Conservation (phyloP, 2,888 invertebrate species). For the Dusona sp. region DNA sequence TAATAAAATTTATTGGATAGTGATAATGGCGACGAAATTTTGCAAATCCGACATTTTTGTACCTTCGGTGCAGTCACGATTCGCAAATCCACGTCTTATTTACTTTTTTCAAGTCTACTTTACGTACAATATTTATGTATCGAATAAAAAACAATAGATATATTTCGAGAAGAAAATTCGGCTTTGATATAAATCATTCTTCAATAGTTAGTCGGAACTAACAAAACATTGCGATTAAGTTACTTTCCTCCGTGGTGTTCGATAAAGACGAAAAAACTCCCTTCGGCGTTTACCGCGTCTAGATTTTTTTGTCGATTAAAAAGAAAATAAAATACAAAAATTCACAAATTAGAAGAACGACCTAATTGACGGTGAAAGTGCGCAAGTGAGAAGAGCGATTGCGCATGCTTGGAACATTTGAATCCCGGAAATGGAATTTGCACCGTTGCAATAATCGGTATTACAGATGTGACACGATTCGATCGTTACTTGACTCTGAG, state of each 20-base stretch:
- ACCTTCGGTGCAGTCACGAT: conserved; percentile 70
- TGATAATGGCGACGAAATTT: conserved; percentile 48
- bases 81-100: conserved; percentile 62
- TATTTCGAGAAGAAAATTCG: conserved; percentile 14
- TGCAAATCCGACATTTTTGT: conserved; percentile 66
- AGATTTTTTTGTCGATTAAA: conserved; percentile 17
- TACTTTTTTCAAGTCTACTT: conserved; percentile 34
- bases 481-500: conserved; percentile 73
- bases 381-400: conserved; percentile 70
- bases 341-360: conserved; percentile 63
- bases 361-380: conserved; percentile 66
- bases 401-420: conserved; percentile 72
- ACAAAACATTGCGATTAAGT: conserved; percentile 49
- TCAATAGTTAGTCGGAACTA: conserved; percentile 54
- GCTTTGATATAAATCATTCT: conserved; percentile 24
- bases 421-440: conserved; percentile 74
- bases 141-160: conserved; percentile 21
- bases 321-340: background rate
- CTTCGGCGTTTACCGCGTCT: background rate
- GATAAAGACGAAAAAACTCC: background rate
- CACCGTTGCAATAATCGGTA: conserved; percentile 81
- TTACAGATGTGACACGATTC: conserved; percentile 82
- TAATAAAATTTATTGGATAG: conserved; percentile 41
- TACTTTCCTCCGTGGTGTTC: conserved; percentile 16
- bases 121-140: conserved; percentile 49